Conservation (phyloP, 2,888 invertebrate species). For the Saturnia japonica region DNA sequence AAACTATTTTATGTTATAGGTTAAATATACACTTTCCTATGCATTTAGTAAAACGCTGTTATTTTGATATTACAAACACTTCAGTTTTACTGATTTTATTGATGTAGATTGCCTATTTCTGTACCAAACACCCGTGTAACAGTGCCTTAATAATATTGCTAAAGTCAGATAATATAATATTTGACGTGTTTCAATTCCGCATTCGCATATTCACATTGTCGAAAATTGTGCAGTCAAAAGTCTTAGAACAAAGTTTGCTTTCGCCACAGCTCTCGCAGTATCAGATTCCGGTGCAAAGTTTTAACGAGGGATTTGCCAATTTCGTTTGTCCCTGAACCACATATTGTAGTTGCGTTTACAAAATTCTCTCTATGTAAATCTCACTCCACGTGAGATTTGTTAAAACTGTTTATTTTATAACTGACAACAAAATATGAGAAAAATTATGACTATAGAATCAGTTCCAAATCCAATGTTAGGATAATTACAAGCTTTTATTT, state of each 20-base stretch:
- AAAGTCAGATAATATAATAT: neutral
- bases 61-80: no score
- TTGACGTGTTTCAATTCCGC: neutral
- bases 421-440: no score
- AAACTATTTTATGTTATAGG: no score
- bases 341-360: neutral
- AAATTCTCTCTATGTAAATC: neutral
- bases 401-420: no score
- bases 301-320: slow-evolving; percentile 2
- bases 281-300: slow-evolving; percentile 7
- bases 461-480: no score
- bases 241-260: slow-evolving; percentile 1
- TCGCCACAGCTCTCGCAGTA: neutral
- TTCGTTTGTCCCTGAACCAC: neutral
- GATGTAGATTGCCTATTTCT: no score
- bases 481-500: no score
- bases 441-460: no score
- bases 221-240: neutral
- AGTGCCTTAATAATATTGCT: neutral
- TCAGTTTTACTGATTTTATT: no score
- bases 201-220: neutral
- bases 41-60: no score
- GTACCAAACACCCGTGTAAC: neutral
- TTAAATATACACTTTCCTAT: no score
- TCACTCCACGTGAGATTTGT: no score